These are phyloP conservation scores for Malthinus flaveolus DNA, from an alignment of 2,888 invertebrate species.

Conservation along the genomic window DNA sequence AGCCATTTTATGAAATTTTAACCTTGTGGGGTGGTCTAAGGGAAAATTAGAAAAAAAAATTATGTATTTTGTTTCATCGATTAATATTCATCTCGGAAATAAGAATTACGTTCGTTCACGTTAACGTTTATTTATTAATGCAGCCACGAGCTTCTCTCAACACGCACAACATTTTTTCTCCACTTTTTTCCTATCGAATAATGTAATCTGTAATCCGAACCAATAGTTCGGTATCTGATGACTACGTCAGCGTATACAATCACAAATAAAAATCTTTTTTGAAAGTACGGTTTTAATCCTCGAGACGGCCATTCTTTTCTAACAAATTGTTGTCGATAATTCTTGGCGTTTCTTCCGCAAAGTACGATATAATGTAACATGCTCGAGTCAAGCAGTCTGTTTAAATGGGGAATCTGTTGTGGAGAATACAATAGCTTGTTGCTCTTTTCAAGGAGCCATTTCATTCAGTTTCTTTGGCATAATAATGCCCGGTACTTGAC, in stretches of 20 bases:
- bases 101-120: no score
- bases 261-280: not conserved
- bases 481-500: conserved; percentile 32
- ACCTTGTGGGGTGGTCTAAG: no score
- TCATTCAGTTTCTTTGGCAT: conserved; percentile 19
- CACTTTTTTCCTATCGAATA: no score
- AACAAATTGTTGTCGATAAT: conserved; percentile 13
- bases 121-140: no score
- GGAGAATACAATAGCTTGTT: conserved; percentile 9
- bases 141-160: no score
- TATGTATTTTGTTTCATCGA: no score
- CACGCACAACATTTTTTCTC: no score
- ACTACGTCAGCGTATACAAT: not conserved
- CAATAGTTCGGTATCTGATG: not conserved
- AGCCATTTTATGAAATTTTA: no score
- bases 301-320: not conserved
- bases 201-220: conserved; percentile 7
- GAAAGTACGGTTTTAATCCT: conserved; percentile 3
- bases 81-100: no score
- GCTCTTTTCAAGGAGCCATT: conserved; percentile 16
- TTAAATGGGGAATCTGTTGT: conserved; percentile 4
- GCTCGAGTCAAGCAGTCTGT: conserved; percentile 12
- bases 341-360: conserved; percentile 11
- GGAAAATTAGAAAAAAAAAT: no score
- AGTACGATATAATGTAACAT: conserved; percentile 11